Percentiles rank a stretch among this genome's conserved stretches.
Evolutionary conservation across 2,888 invertebrate genomes (phyloP).

Genomic region (Conchocele bisecta): DNA sequence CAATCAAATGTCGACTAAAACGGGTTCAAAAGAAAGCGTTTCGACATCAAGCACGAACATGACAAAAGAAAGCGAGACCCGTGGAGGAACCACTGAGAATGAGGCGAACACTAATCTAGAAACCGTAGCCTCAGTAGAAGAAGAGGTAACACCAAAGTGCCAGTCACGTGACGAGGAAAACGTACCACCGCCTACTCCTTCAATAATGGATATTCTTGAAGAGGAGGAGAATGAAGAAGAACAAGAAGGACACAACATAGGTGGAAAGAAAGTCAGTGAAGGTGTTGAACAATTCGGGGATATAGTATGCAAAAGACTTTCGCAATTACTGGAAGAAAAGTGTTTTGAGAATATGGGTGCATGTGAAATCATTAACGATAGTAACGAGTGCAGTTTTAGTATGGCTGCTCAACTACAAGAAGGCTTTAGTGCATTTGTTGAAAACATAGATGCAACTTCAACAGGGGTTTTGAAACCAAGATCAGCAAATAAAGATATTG

Average conservation of each 20-base stretch:
- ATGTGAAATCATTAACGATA: too few relatives aligned
- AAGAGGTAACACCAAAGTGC: too few relatives aligned
- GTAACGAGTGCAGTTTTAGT: not conserved
- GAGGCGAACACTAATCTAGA: too few relatives aligned
- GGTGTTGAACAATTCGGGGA: too few relatives aligned
- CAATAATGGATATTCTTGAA: slow-evolving; percentile 58
- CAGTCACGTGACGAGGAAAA: slow-evolving; percentile 28
- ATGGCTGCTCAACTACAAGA: not conserved
- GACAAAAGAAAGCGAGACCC: too few relatives aligned
- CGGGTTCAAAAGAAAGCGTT: too few relatives aligned
- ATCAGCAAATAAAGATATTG: not conserved
- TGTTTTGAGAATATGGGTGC: not conserved
- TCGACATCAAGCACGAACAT: too few relatives aligned
- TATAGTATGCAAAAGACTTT: slow-evolving; percentile 68
- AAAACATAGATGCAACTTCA: not conserved
- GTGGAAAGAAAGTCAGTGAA: slow-evolving; percentile 51
- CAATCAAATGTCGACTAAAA: too few relatives aligned
- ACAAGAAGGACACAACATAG: slow-evolving; percentile 39
- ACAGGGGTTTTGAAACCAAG: not conserved
- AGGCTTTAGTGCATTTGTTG: not conserved
- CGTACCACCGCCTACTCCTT: slow-evolving; percentile 72
- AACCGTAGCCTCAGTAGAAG: too few relatives aligned
- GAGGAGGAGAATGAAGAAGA: slow-evolving; percentile 58
- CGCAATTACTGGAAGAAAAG: slow-evolving; percentile 65
- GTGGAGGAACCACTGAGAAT: too few relatives aligned